Base-by-base conservation (phyloP, 2,797 vertebrate species). In the Karalla daura region DNA sequence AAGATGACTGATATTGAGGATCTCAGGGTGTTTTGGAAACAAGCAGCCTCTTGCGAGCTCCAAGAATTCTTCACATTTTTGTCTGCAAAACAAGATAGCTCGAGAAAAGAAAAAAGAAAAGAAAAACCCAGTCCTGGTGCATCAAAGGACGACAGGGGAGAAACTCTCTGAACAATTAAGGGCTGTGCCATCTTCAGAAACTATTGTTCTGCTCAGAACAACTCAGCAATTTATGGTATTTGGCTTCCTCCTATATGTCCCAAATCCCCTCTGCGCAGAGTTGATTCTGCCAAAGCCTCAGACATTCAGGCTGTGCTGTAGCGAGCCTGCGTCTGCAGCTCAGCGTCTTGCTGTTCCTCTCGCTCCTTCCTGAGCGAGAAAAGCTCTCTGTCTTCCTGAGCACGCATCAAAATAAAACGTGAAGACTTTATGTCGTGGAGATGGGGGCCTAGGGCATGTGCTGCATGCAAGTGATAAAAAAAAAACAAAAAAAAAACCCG, bases 391-490 rank as follows among this genome's bases (percentile, higher is more conserved):
- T 83, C 87, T 86, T 83, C 54, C 65, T 63, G 63, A 81, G 71
- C 74, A 54, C 74, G 80, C 71, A 80, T 86, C 79, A 81, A 84
- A 81, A 88, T 83, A 87, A 86, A 82, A 86, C 76, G 74, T 78
- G 67, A 81, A 76, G 80, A 81, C 80, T 87, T 86, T 61, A 83
- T 83, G 79, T 72, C 24, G 28, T 56, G 32, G 84, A 83, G 77
- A 86, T 81, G 82, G 81, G 80, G 80, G 81, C 86, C 76, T 74
- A 75, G 76, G 86, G 86, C 86, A 78, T 86, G 83, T 90, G 87
- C 85, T 88, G 82, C 78, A 81, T 80, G 71, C 64, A 56, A 76
- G 83, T 55, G 76, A 86, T 86, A 70, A 52, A 37, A 80, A 72
- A 80, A n/a, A n/a, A n/a, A n/a, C n/a, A n/a, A n/a, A n/a, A n/a